Conservation (phyloP, 1,140 invertebrate genomes). For the Diabrotica virgifera region DNA sequence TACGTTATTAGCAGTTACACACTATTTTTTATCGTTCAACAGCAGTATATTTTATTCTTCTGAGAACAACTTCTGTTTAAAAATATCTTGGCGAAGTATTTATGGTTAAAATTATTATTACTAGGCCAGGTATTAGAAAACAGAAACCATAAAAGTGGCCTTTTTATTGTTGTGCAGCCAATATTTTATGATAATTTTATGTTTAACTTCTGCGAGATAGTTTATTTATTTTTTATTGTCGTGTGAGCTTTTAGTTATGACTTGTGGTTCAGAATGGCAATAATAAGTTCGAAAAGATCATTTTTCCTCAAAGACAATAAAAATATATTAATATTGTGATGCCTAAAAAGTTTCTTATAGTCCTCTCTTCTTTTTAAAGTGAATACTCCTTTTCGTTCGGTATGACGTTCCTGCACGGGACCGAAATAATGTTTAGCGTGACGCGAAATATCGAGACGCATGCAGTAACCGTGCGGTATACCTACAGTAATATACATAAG, state of each 20-base stretch:
- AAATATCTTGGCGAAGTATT: background rate
- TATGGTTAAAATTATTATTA: constrained; percentile 1
- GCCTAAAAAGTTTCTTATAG: no score
- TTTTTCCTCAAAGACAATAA: no score
- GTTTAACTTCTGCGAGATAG: background rate
- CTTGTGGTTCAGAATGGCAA: background rate
- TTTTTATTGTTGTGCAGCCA: constrained; percentile 8
- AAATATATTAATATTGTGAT: no score
- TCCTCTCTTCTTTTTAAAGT: no score
- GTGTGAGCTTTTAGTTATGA: background rate
- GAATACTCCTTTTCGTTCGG: no score
- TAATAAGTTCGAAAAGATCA: no score
- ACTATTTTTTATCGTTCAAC: background rate
- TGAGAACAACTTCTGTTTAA: background rate
- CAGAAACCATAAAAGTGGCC: constrained; percentile 10
- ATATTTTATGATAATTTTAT: constrained; percentile 14
- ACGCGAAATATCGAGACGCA: no score
- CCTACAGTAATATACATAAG: no score
- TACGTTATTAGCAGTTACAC: no score
- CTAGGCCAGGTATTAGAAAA: constrained; percentile 3
- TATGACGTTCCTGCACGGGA: no score
- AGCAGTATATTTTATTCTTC: background rate
- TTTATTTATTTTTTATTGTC: background rate
- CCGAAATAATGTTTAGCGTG: no score
- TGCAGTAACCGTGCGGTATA: no score